phyloP scores from a whole-genome alignment of 2,888 invertebrate species.

The Sceliomorpha sp. region DNA sequence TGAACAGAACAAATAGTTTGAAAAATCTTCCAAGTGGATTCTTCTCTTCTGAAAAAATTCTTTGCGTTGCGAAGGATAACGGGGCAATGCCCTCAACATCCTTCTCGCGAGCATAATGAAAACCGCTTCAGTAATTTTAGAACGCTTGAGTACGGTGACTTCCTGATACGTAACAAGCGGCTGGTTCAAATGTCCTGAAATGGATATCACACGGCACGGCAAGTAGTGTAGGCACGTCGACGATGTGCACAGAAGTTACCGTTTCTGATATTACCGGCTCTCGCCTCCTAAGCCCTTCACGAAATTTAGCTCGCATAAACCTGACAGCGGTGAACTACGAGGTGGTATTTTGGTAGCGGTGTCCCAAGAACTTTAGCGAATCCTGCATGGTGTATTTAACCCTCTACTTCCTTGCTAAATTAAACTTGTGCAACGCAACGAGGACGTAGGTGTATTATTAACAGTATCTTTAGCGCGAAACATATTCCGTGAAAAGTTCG shows the following conservation, averaged over 20 bases:
- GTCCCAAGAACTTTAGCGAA: slow-evolving; percentile 55
- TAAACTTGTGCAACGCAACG: slow-evolving; percentile 50
- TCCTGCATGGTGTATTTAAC: slow-evolving; percentile 54
- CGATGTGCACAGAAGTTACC: slow-evolving; percentile 66
- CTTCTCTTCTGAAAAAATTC: slow-evolving; percentile 14
- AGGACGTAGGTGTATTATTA: slow-evolving; percentile 48
- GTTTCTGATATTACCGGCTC: slow-evolving; percentile 68
- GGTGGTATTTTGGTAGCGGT: slow-evolving; percentile 58
- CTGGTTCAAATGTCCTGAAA: slow-evolving; percentile 74
- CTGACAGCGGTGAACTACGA: slow-evolving; percentile 59
- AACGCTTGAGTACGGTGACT: slow-evolving; percentile 63
- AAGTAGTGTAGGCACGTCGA: slow-evolving; percentile 59
- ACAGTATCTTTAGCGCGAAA: not conserved
- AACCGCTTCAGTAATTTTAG: slow-evolving; percentile 70
- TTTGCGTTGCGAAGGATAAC: not conserved
- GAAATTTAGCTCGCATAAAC: slow-evolving; percentile 64
- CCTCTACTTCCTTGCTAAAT: slow-evolving; percentile 51
- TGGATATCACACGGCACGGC: slow-evolving; percentile 68
- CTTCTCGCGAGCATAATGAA: slow-evolving; percentile 69
- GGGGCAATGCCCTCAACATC: slow-evolving; percentile 18
- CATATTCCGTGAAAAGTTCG: not conserved
- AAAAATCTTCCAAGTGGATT: too few relatives aligned
- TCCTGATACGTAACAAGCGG: slow-evolving; percentile 63
- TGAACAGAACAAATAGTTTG: too few relatives aligned
- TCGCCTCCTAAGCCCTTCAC: slow-evolving; percentile 56